phyloP scores from a whole-genome alignment of 2,797 vertebrate species.

The Diceros bicornis region DNA sequence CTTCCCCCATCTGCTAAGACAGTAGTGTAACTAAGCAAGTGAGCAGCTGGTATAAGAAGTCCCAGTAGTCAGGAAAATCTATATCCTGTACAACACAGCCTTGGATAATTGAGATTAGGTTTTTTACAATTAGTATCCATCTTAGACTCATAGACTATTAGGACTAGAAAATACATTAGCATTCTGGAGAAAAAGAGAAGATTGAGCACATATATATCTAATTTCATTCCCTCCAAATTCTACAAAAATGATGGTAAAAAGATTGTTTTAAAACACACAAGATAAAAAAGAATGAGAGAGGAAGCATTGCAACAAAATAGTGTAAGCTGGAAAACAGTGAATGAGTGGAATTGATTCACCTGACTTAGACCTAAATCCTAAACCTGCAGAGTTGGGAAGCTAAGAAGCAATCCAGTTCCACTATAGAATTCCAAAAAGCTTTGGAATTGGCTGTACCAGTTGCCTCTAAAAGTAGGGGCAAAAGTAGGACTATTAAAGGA shows the following conservation, averaged over 20 bases:
- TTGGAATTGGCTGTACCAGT: background rate
- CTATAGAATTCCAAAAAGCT: background rate
- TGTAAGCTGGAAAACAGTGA: background rate
- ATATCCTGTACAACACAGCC: background rate
- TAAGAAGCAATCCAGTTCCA: background rate
- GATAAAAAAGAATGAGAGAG: background rate
- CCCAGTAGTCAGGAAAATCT: background rate
- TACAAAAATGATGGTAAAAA: background rate
- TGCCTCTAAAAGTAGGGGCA: background rate
- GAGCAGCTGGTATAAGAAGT: background rate
- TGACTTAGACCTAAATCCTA: background rate
- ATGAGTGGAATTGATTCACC: background rate
- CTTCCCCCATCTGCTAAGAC: background rate
- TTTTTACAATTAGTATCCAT: background rate
- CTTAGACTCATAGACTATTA: background rate
- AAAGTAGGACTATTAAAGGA: background rate
- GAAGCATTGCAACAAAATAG: background rate
- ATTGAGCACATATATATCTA: background rate
- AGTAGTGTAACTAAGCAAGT: background rate
- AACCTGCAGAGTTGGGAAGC: background rate
- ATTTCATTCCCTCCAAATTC: background rate
- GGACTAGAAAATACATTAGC: background rate
- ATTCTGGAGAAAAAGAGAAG: slow-evolving; percentile 16
- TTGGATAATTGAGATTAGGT: background rate
- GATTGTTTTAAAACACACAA: background rate